These are phyloP conservation scores for Pandion haliaetus DNA, from an alignment of 2,113 vertebrate species.

Conservation along the genomic window DNA sequence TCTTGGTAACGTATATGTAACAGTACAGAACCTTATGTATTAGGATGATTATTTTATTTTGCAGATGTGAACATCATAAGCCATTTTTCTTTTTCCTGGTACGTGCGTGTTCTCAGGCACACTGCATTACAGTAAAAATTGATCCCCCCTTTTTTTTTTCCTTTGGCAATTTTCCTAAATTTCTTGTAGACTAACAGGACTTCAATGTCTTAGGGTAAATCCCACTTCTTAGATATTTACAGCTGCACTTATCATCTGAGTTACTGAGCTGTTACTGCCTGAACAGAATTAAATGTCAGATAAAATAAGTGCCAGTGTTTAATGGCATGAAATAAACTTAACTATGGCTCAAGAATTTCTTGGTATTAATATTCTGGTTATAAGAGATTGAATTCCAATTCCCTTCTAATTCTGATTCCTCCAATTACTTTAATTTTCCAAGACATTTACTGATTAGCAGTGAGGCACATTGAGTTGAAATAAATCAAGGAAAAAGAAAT, in stretches of 20 bases:
- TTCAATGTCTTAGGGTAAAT: neutral
- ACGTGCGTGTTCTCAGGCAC: neutral
- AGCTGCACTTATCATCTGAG: constrained; percentile 4
- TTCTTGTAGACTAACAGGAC: neutral
- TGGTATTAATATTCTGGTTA: neutral
- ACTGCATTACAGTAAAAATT: neutral
- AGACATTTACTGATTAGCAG: constrained; percentile 20
- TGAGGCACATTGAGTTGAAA: neutral
- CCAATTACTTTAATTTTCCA: constrained; percentile 33
- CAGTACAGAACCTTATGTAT: neutral
- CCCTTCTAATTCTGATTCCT: neutral
- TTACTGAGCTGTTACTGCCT: constrained; percentile 19
- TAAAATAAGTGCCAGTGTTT: constrained; percentile 46
- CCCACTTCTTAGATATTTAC: neutral
- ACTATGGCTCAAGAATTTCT: neutral
- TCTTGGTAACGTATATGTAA: neutral
- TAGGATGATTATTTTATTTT: neutral
- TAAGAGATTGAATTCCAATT: constrained; percentile 12
- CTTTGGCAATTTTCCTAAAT: neutral
- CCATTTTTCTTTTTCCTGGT: neutral
- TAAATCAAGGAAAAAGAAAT: neutral
- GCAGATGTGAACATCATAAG: neutral
- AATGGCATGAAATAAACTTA: constrained; percentile 48
- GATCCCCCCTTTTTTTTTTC: neutral
- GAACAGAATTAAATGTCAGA: constrained; percentile 52